Conservation (phyloP, 2,797 vertebrate genomes). For the Gallirallus australis region DNA sequence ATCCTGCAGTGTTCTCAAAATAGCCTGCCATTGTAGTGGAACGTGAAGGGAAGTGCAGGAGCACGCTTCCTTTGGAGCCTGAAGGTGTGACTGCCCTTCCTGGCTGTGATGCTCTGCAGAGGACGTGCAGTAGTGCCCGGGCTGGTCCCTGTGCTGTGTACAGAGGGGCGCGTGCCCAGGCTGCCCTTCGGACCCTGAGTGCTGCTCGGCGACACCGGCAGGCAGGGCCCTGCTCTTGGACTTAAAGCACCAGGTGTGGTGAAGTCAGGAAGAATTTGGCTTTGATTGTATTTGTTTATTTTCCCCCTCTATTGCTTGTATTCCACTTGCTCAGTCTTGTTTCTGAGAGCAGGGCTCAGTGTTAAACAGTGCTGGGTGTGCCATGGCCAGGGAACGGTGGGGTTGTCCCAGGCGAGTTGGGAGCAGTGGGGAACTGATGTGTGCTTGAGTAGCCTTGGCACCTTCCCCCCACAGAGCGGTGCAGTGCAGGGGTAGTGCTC, state of each 20-base stretch:
- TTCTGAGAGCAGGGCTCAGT: not conserved
- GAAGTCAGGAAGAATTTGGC: not conserved
- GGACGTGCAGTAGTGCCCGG: not conserved
- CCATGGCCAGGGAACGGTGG: not conserved
- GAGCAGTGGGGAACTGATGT: not conserved
- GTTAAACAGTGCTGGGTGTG: not conserved
- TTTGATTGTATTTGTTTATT: not conserved
- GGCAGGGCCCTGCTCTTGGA: not conserved
- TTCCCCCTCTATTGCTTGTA: not conserved
- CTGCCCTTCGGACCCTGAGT: too few species aligned
- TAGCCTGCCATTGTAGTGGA: not conserved
- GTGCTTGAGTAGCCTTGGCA: not conserved
- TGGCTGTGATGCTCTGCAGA: accelerated
- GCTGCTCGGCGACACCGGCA: too few species aligned
- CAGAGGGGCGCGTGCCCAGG: not conserved
- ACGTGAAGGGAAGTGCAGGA: not conserved
- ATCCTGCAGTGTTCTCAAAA: not conserved
- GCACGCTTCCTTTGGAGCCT: accelerated
- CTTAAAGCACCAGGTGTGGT: not conserved
- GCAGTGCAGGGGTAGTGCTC: not conserved
- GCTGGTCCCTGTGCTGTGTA: not conserved
- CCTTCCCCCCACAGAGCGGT: not conserved
- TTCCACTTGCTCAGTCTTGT: not conserved
- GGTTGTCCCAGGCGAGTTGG: not conserved
- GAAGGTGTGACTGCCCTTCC: not conserved